Evolutionary conservation across 2,888 invertebrate genomes (phyloP), one percentile per base, ranked within the genome.

Genomic region (Linyphia triangularis): DNA sequence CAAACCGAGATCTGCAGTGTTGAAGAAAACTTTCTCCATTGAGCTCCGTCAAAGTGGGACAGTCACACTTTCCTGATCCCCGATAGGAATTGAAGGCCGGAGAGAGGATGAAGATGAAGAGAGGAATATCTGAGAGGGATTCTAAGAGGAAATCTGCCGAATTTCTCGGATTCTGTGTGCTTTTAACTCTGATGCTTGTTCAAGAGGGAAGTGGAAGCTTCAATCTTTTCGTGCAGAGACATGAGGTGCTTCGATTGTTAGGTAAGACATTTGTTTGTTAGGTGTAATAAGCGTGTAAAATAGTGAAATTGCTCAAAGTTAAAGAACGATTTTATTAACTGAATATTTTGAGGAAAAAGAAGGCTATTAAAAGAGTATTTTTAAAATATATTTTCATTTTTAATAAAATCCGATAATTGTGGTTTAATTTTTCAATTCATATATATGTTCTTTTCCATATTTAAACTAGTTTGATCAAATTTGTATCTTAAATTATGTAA

Each of bases 231-330:
- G 33, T 84, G n/a, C 75, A 73, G 63, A 22, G 57, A 19, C 75
- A 67, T 26, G 84, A 84, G 72, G 73, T 77, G 43, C 37, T 75
- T 19, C 51, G 75, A 19, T 67, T 84, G 24, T 51, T 84, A 84
- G 84, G 84, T 84, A 43, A 84, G 84, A 13, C 13, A 24, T 43
- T 37, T 37, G n/a, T n/a, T n/a, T n/a, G n/a, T n/a, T n/a, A n/a
- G n/a, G n/a, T n/a, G n/a, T n/a, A n/a, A n/a, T n/a, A n/a, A n/a
- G n/a, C n/a, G n/a, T n/a, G n/a, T n/a, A n/a, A n/a, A n/a, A n/a
- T n/a, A n/a, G n/a, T n/a, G n/a, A n/a, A n/a, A n/a, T n/a, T n/a
- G n/a, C n/a, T n/a, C n/a, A n/a, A n/a, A n/a, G n/a, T n/a, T n/a
- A n/a, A n/a, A n/a, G n/a, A n/a, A n/a, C n/a, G n/a, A n/a, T n/a